A percentile compares a stretch with the other conserved stretches of the same genome.
Conservation (phyloP, 2,888 invertebrate genomes). For the Eupithecia vulgata region DNA sequence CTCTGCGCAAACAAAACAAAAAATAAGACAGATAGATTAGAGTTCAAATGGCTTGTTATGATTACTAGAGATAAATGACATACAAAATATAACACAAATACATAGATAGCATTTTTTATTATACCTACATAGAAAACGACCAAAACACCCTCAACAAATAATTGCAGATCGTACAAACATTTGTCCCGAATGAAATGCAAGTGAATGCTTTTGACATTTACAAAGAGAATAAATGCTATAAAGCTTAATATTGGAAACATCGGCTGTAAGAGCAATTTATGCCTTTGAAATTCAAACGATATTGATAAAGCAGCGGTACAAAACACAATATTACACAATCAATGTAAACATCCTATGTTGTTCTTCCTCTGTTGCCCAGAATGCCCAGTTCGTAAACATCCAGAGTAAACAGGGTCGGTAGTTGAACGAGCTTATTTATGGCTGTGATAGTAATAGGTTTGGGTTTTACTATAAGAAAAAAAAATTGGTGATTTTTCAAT, state of each 20-base stretch:
- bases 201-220: not conserved
- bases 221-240: not conserved
- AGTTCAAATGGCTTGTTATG: no score
- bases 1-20: not conserved
- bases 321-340: slow-evolving; percentile 23
- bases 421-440: not conserved
- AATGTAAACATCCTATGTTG: slow-evolving; percentile 24
- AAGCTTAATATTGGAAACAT: not conserved
- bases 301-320: slow-evolving; percentile 15
- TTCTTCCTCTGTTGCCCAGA: slow-evolving; percentile 14
- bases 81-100: no score
- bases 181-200: not conserved
- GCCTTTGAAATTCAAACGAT: slow-evolving; percentile 16
- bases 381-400: slow-evolving; percentile 16
- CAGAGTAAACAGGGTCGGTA: slow-evolving; percentile 16
- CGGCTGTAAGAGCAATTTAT: slow-evolving; percentile 3
- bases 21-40: not conserved
- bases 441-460: not conserved
- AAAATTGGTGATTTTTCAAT: no score
- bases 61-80: no score
- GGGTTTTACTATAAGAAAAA: no score
- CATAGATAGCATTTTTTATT: no score
- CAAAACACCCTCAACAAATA: no score
- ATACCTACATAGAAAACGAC: no score
- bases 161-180: no score